Evolutionary conservation across 2,113 vertebrate species (phyloP), one percentile per base, ranked within the genome.

Genomic region (Herpailurus yagouaroundi): DNA sequence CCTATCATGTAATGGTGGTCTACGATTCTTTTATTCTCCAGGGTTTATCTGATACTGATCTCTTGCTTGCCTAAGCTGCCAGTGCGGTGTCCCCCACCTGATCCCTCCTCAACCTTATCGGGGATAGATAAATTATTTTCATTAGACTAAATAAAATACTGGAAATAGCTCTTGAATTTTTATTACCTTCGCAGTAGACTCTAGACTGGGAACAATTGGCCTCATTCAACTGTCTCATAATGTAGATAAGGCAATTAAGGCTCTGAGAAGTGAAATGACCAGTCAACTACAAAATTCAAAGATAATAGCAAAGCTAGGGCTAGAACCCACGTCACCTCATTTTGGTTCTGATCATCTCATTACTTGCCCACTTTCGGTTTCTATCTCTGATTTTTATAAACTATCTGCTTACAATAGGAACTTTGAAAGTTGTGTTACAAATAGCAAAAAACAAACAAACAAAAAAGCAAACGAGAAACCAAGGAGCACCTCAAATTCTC

Each of bases 91-190:
- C 50, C 71, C 55, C 71, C 68, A 81, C 68, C 55, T 94, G 87
- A 92, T 92, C 83, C 25, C 69, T 96, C 33, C 87, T 52, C 16
- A 96, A 76, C 69, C 64, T 96, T 97, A 88, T 77, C 76, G 91
- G 97, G 16, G 69, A 88, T 52, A 95, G 82, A 92, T 88, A 97
- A 95, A 97, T 96, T 79, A 97, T 97, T 97, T 98, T 97, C 94
- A 98, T 97, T 97, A 96, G 89, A 41, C 64, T 95, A 96, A 90
- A 95, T 97, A 85, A 96, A 94, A 92, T 84, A 63, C 80, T 95
- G 45, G 74, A 96, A 97, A 91, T 93, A 94, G 77, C 85, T 95
- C 85, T 95, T 98, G 66, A 94, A 94, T 91, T 97, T 97, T 86
- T 96, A 98, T 97, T 96, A 88, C 55, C 88, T 95, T 98, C 63